Percentiles rank a stretch among this genome's conserved stretches.
Evolutionary conservation across 2,888 invertebrate species (phyloP).

Genomic region (Brachyopa scutellaris): DNA sequence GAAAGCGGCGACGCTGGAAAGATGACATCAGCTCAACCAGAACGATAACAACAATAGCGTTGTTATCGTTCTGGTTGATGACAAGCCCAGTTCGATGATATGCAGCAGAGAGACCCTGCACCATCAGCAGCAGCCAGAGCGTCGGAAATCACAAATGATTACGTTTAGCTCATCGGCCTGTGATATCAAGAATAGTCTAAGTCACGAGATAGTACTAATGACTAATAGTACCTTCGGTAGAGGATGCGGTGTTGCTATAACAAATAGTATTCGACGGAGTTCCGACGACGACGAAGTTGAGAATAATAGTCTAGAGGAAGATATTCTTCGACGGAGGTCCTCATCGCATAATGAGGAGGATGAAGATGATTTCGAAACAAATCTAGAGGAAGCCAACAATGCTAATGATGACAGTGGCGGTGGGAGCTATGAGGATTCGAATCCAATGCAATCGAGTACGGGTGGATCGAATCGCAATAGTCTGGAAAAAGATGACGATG

Average conservation of each 20-base stretch:
- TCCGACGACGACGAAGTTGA: constrained; percentile 79
- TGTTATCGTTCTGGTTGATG: constrained; percentile 81
- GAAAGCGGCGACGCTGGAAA: constrained; percentile 75
- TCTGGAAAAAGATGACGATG: constrained; percentile 81
- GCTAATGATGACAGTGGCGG: constrained; percentile 81
- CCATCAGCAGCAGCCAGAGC: constrained; percentile 77
- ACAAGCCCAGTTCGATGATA: constrained; percentile 81
- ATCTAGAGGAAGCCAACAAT: constrained; percentile 80
- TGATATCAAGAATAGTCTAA: constrained; percentile 81
- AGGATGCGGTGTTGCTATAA: constrained; percentile 28
- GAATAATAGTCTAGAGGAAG: constrained; percentile 73
- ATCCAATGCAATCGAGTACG: constrained; percentile 80
- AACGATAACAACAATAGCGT: constrained; percentile 81
- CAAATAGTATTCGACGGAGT: constrained; percentile 76
- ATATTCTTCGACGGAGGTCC: constrained; percentile 78
- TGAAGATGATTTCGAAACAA: constrained; percentile 80
- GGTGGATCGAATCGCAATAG: constrained; percentile 81
- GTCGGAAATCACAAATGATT: constrained; percentile 80
- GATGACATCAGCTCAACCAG: constrained; percentile 81
- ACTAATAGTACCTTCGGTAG: constrained; percentile 74
- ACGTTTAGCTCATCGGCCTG: constrained; percentile 81
- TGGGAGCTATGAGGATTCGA: constrained; percentile 81
- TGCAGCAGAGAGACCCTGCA: constrained; percentile 78
- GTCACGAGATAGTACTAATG: constrained; percentile 79
- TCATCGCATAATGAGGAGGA: constrained; percentile 75